These are phyloP conservation scores for Peromyscus leucopus DNA, from an alignment of 2,113 vertebrate species.

Conservation along the genomic window DNA sequence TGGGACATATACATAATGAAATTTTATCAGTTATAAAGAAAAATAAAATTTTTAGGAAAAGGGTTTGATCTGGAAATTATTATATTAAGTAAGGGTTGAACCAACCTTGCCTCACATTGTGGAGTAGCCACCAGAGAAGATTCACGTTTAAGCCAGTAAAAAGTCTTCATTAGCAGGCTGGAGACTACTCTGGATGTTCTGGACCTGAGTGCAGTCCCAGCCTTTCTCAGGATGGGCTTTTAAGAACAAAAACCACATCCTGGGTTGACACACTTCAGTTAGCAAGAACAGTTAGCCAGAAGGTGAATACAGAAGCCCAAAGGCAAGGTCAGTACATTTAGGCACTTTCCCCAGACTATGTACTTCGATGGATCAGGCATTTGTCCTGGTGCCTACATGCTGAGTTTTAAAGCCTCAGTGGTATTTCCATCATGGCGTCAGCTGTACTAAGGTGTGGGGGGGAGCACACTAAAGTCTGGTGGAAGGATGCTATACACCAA, in stretches of 20 bases:
- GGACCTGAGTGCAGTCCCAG: neutral
- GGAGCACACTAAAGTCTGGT: neutral
- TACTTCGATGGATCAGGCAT: no score
- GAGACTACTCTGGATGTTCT: neutral
- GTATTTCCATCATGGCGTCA: neutral
- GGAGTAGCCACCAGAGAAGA: neutral
- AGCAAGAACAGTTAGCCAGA: neutral
- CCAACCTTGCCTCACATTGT: neutral
- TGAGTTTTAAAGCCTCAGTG: neutral
- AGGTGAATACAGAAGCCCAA: neutral
- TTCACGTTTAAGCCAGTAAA: neutral
- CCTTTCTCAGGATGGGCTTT: neutral
- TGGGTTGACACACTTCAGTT: neutral
- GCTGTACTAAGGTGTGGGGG: neutral
- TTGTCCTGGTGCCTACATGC: neutral
- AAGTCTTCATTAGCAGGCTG: neutral
- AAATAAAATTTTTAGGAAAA: neutral
- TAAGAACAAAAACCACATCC: neutral
- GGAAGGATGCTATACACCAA: neutral
- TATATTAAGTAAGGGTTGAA: neutral
- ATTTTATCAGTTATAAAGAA: neutral
- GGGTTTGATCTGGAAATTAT: neutral
- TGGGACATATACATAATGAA: neutral
- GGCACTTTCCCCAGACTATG: neutral
- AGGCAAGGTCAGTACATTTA: neutral